Percentiles rank a stretch among this genome's conserved stretches.
Evolutionary conservation across 2,888 invertebrate genomes (phyloP).

Genomic region (Brenthis hecate): DNA sequence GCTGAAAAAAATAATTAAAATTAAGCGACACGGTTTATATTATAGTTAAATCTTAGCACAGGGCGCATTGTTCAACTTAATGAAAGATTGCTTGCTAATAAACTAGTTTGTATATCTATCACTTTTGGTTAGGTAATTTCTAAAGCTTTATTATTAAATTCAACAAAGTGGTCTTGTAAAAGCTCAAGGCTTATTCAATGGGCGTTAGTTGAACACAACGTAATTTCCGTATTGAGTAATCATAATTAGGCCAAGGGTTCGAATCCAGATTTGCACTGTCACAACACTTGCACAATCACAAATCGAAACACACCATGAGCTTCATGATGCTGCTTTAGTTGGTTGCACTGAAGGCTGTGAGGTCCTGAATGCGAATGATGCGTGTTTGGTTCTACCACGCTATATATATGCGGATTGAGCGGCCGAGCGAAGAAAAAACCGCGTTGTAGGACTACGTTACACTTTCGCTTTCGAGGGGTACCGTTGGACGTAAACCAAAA

Average conservation of each 20-base stretch:
- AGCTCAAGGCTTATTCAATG: constrained; percentile 29
- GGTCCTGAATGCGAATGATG: constrained; percentile 83
- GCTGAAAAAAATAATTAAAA: constrained; percentile 59
- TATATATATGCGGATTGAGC: constrained; percentile 78
- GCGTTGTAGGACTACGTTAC: constrained; percentile 74
- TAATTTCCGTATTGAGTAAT: constrained; percentile 67
- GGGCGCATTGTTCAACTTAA: background rate
- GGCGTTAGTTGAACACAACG: constrained; percentile 25
- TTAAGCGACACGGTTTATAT: constrained; percentile 26
- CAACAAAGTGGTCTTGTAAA: constrained; percentile 30
- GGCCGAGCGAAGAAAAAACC: constrained; percentile 78
- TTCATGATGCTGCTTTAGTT: constrained; percentile 78
- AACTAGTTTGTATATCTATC: constrained; percentile 24
- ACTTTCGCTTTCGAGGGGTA: constrained; percentile 81
- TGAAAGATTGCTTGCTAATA: constrained; percentile 23
- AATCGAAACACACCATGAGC: constrained; percentile 74
- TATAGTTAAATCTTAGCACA: background rate
- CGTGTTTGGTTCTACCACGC: constrained; percentile 68
- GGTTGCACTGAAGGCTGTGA: constrained; percentile 81
- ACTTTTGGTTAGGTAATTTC: constrained; percentile 28
- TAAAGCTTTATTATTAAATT: constrained; percentile 26
- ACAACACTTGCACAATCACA: constrained; percentile 44
- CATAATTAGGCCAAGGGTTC: constrained; percentile 53
- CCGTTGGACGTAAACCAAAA: constrained; percentile 58
- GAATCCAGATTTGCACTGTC: constrained; percentile 39